Base-by-base conservation (phyloP, 92 coral and sea anemone genomes). In the Zoanthus sociatus region DNA sequence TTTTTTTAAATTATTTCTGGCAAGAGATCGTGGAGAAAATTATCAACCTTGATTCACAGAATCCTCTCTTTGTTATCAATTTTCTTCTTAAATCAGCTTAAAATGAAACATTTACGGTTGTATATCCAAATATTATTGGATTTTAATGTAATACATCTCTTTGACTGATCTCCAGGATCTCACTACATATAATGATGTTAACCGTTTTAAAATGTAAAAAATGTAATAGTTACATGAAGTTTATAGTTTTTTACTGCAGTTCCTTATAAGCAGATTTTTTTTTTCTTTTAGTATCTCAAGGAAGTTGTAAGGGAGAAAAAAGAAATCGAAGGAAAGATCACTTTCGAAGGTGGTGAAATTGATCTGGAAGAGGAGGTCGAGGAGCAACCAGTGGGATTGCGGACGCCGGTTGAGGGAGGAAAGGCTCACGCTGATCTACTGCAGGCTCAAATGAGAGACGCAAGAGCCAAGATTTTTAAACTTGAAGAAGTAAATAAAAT, bases 381-480 rank as follows among this genome's bases (percentile, higher is more conserved):
- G 6, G 95, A 83, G 58, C 75, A 46, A 21, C 61, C 85, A 10
- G 45, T 31, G 20, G 75, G 58, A 71, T 14, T 66, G 60, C 73
- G 85, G 20, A 61, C 85, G 21, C 85, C 85, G 8, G 9, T 81
- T 5, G 63, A 82, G 54, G 88, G 86, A 37, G 82, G 88, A 11
- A 82, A 51, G 32, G 55, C 88, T 33, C 50, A 54, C 21, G 61
- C 74, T 78, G 78, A 84, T 68, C 84, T 94, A 48, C 83, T 94
- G 87, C 93, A 94, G 90, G 97, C 97, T 78, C 95, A 94, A 82
- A 63, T 94, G 17, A 88, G 96, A 58, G 98, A 94, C 76, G 91
- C 93, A 45, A 88, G 92, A 56, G 90, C 89, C 47, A 84, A 87
- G 77, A 84, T 89, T 30, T 37, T 81, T 31, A 93, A 84, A 67